Evolutionary conservation across 1,140 invertebrate species (phyloP), one percentile per base, ranked within the genome.

Genomic region (Camponotus vicinus): DNA sequence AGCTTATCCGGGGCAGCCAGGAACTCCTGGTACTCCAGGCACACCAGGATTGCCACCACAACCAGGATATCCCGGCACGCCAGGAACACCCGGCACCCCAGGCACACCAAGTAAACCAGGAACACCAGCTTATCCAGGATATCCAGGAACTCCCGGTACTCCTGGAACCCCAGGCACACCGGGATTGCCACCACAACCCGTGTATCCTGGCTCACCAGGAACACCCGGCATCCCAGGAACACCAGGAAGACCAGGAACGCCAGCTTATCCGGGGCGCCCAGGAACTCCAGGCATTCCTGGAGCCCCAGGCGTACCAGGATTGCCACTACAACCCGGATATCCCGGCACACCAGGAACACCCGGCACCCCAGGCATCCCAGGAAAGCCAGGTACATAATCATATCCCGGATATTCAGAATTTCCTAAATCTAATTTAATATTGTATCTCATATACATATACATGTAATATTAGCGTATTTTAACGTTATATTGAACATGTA

Each of bases 21-120:
- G 87, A 57, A 59, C 37, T 94, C 64, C 55, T 9, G 57, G 21
- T 11, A 61, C 7, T 0, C n/a, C 57, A 21, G 57, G 21, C 5
- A 27, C 7, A 59, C 57, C 57, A 27, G n/a, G 8, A 59, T n/a
- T 13, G 0, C 9, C 37, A 13, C 0, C 45, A 1, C 52, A 52
- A 70, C 86, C 89, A 42, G 87, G 80, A 73, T 94, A 96, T 92
- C 96, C 21, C 18, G 18, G 18, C n/a, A 42, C 7, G 0, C 64
- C 18, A 27, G 21, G 18, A 21, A 42, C 8, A 0, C 64, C 18
- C 27, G 21, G 21, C 8, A 59, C 8, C 3, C 21, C 21, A 9
- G 45, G 45, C 11, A 42, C 18, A 0, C 18, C 96, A 88, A 95
- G 96, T 85, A 95, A 93, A 94, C 63, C 96, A 95, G 86, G 90